phyloP scores from a whole-genome alignment of 2,797 vertebrate genomes.

The Bucorvus abyssinicus region DNA sequence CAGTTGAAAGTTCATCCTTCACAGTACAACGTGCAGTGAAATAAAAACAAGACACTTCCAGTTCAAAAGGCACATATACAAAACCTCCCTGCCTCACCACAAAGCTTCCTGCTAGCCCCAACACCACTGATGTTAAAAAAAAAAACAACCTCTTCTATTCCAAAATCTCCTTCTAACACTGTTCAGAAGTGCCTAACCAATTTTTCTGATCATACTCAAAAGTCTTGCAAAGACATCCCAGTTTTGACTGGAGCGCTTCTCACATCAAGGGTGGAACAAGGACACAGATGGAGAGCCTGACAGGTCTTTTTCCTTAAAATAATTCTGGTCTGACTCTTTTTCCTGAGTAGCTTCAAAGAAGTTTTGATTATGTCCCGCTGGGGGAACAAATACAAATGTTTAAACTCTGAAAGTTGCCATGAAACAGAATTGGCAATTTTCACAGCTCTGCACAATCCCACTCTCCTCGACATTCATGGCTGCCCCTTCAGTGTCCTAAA shows the following conservation, averaged over 20 bases:
- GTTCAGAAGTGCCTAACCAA: not conserved
- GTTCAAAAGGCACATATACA: not conserved
- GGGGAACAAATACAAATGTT: not conserved
- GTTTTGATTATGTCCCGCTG: not conserved
- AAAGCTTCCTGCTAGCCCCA: not conserved
- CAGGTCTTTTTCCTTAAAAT: not conserved
- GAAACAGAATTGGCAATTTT: not conserved
- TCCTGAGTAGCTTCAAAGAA: not conserved
- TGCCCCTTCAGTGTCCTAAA: not conserved
- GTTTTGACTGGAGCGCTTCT: not conserved
- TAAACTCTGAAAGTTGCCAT: not conserved
- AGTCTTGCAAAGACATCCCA: not conserved
- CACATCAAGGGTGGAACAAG: not conserved
- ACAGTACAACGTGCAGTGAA: not conserved
- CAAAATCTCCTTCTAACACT: not conserved
- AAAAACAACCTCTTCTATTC: not conserved
- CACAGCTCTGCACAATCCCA: not conserved
- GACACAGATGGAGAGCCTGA: not conserved
- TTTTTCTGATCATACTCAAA: not conserved
- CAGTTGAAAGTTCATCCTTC: not conserved
- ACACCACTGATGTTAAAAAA: not conserved
- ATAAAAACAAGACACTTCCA: not conserved
- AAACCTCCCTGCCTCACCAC: not conserved
- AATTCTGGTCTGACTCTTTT: not conserved
- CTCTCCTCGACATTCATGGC: not conserved